Evolutionary conservation across 2,797 vertebrate species (phyloP).

Genomic region (Melanotaenia trifasciata): DNA sequence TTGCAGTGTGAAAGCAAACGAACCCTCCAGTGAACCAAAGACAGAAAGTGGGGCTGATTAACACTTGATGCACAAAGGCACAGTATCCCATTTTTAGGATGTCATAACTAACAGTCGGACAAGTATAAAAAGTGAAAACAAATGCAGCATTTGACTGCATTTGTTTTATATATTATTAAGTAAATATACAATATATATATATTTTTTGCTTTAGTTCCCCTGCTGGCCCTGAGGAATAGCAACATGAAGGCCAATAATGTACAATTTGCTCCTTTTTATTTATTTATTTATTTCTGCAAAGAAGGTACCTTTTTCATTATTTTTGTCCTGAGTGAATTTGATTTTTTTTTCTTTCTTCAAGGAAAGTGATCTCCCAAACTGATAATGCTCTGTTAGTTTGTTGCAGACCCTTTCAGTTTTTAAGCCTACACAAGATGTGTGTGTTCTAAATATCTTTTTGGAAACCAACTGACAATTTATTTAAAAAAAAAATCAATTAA

Average conservation of each 20-base stretch:
- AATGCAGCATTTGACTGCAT: background rate
- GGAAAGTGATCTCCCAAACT: background rate
- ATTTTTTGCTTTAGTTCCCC: background rate
- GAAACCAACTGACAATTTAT: conserved; percentile 8
- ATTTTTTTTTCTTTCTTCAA: too few species aligned
- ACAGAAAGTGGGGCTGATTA: background rate
- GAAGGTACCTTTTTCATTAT: background rate
- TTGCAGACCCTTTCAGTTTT: background rate
- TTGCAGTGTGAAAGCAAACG: background rate
- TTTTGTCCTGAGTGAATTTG: background rate
- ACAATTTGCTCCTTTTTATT: too few species aligned
- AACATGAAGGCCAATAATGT: too few species aligned
- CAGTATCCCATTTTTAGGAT: background rate
- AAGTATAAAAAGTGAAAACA: background rate
- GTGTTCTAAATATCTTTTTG: conserved; percentile 18
- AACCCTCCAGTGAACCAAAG: too few species aligned
- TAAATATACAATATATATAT: background rate
- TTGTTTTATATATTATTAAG: too few species aligned
- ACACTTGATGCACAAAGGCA: background rate
- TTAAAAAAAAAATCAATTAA: background rate
- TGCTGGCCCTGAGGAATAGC: background rate
- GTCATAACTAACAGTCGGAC: background rate
- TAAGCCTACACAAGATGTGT: background rate
- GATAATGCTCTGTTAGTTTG: background rate
- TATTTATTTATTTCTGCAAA: background rate